Conservation (phyloP, 2,888 invertebrate genomes). For the Eubasilissa splendida region DNA sequence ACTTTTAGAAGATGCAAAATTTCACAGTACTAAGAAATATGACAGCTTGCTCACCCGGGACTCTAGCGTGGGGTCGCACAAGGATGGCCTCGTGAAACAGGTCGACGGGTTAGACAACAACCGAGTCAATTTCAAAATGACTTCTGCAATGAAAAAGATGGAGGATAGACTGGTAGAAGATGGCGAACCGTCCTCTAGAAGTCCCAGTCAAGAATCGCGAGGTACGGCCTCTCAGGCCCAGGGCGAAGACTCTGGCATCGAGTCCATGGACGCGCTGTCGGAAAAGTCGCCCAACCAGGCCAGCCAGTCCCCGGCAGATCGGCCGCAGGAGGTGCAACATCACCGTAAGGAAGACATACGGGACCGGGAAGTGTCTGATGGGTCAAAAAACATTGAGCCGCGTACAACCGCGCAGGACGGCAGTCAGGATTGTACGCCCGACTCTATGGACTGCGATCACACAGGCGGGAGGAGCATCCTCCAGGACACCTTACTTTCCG, state of each 20-base stretch:
- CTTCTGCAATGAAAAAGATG: constrained; percentile 33
- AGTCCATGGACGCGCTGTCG: constrained; percentile 94
- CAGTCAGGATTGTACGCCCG: constrained; percentile 41
- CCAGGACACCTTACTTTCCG: constrained; percentile 59
- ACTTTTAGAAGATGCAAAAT: constrained; percentile 67
- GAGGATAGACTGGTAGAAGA: constrained; percentile 51
- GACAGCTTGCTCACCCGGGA: constrained; percentile 47
- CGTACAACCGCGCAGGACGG: constrained; percentile 17
- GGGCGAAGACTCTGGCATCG: constrained; percentile 93
- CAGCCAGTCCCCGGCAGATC: constrained; percentile 76
- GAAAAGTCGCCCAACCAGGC: constrained; percentile 93
- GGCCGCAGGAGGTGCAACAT: constrained; percentile 62
- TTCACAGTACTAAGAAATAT: constrained; percentile 48
- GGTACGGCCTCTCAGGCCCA: constrained; percentile 72
- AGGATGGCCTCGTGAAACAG: constrained; percentile 50
- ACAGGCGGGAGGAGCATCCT: constrained; percentile 52
- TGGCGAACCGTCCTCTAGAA: constrained; percentile 49
- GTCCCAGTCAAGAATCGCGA: constrained; percentile 59
- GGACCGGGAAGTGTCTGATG: constrained; percentile 63
- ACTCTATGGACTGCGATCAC: constrained; percentile 57
- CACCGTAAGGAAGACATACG: constrained; percentile 58
- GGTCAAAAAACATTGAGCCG: constrained; percentile 58
- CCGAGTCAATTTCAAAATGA: constrained; percentile 42
- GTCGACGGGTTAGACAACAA: constrained; percentile 32
- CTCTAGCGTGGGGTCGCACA: constrained; percentile 47